A percentile compares a stretch with the other conserved stretches of the same genome.
These are phyloP conservation scores for Acleris holmiana DNA, from an alignment of 2,888 invertebrate species.

Conservation along the genomic window DNA sequence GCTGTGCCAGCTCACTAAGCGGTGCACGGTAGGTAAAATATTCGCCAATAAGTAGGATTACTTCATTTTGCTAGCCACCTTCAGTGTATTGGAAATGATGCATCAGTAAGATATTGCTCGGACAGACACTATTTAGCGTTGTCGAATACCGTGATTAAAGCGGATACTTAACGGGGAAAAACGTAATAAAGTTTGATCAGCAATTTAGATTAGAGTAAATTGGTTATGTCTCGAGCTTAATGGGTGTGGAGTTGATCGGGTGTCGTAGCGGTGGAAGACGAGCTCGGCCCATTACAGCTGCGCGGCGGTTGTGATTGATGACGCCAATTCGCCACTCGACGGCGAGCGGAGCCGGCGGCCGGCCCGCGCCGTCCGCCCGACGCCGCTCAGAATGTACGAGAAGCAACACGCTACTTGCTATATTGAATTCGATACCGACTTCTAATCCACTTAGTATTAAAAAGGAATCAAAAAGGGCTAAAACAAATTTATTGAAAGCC, in stretches of 20 bases:
- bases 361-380: conserved; percentile 33
- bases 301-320: conserved; percentile 73
- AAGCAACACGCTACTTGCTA: conserved; percentile 49
- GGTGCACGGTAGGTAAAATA: too few species aligned
- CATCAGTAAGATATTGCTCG: too few species aligned
- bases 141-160: conserved; percentile 6
- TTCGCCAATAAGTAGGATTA: too few species aligned
- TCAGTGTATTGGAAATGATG: too few species aligned
- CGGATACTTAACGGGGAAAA: conserved; percentile 14
- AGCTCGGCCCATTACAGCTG: conserved; percentile 64
- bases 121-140: neutral
- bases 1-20: too few species aligned
- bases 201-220: conserved; percentile 36
- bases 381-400: conserved; percentile 41
- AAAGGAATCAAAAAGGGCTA: too few species aligned
- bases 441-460: too few species aligned
- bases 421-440: too few species aligned
- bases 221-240: conserved; percentile 44
- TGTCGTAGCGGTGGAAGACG: conserved; percentile 55
- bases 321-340: conserved; percentile 74
- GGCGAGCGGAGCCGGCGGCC: conserved; percentile 26
- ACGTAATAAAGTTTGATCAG: conserved; percentile 34
- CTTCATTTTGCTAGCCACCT: too few species aligned
- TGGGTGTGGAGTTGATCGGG: conserved; percentile 55
- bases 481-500: too few species aligned